These are phyloP conservation scores for Schizopygopsis malacanthus DNA, from an alignment of 2,797 vertebrate genomes.

Conservation along the genomic window DNA sequence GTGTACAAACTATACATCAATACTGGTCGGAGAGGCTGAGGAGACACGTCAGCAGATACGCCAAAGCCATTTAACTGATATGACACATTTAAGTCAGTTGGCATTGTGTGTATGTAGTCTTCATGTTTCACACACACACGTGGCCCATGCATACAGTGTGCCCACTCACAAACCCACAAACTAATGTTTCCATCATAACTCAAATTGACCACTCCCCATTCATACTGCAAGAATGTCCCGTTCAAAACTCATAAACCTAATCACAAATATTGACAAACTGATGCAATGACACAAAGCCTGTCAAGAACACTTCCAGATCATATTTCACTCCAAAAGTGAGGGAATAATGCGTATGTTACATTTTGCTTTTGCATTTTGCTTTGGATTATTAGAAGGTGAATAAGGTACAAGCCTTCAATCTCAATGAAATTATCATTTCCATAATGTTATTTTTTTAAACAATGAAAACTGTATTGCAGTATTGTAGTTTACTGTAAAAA, in stretches of 20 bases:
- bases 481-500: neutral
- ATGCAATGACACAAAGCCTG: neutral
- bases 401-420: neutral
- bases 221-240: slow-evolving; percentile 34
- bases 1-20: slow-evolving; percentile 76
- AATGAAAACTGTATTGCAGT: neutral
- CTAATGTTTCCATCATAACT: slow-evolving; percentile 48
- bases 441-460: neutral
- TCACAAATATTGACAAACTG: slow-evolving; percentile 10
- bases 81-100: slow-evolving; percentile 73
- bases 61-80: slow-evolving; percentile 52
- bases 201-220: slow-evolving; percentile 36
- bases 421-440: neutral
- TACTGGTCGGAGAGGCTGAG: slow-evolving; percentile 74
- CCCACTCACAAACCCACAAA: slow-evolving; percentile 50
- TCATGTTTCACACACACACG: slow-evolving; percentile 50
- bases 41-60: slow-evolving; percentile 54
- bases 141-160: slow-evolving; percentile 24
- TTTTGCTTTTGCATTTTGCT: neutral
- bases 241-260: slow-evolving; percentile 25
- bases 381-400: neutral
- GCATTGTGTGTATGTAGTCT: slow-evolving; percentile 72
- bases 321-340: neutral
- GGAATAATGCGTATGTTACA: neutral
- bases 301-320: slow-evolving; percentile 15